Evolutionary conservation across 2,113 vertebrate genomes (phyloP).

Genomic region (Oncorhynchus gorbuscha): DNA sequence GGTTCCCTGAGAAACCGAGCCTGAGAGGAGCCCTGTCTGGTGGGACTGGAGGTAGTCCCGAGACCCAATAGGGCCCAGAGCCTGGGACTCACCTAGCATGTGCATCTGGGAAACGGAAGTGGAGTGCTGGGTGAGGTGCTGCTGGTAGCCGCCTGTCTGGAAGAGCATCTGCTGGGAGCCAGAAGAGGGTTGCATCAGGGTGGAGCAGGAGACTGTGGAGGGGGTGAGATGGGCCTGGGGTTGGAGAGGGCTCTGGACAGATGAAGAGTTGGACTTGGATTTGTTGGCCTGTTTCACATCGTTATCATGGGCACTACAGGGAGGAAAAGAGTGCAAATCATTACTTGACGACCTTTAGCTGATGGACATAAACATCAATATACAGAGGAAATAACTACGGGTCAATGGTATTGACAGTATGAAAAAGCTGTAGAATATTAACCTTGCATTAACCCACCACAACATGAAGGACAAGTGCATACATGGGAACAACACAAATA

Average conservation of each 20-base stretch:
- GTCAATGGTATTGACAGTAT: too few species aligned
- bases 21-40: slow-evolving; percentile 42
- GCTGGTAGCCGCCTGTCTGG: slow-evolving; percentile 60
- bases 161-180: slow-evolving; percentile 66
- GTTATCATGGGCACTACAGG: slow-evolving; percentile 69
- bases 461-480: too few species aligned
- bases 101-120: slow-evolving; percentile 62
- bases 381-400: neutral
- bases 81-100: slow-evolving; percentile 63
- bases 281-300: slow-evolving; percentile 71
- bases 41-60: slow-evolving; percentile 69
- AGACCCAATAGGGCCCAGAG: slow-evolving; percentile 68
- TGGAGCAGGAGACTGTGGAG: neutral
- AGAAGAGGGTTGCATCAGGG: slow-evolving; percentile 6
- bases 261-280: slow-evolving; percentile 63
- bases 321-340: slow-evolving; percentile 11
- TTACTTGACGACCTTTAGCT: neutral
- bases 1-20: slow-evolving; percentile 6
- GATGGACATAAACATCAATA: neutral
- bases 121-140: slow-evolving; percentile 49
- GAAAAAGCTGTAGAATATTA: too few species aligned
- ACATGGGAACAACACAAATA: too few species aligned
- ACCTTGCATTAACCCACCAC: too few species aligned
- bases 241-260: slow-evolving; percentile 13
- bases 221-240: slow-evolving; percentile 18